Evolutionary conservation across 1,140 invertebrate genomes (phyloP), one percentile per base, ranked within the genome.

Genomic region (Trachelipus rathkii): DNA sequence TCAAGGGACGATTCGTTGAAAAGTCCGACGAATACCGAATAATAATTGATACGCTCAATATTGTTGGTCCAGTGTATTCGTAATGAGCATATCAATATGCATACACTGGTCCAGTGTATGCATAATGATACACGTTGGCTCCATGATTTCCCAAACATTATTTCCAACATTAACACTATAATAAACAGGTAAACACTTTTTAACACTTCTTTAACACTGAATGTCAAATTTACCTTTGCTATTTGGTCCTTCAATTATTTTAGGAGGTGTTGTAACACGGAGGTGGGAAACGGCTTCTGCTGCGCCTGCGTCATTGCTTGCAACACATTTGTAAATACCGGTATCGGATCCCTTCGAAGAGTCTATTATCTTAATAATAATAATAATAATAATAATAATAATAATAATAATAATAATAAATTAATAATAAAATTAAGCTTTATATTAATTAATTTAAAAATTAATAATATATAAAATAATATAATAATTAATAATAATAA

Each of bases 261-360:
- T 70, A 23, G 68, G 68, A 70, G 68, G 68, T 3, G 68, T 70
- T 21, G 19, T 70, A 3, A 70, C 68, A 11, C 24, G 10, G 3
- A 70, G 68, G 21, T 5, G 68, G 4, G 68, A 21, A 10, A 33
- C 24, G 21, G 68, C 68, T 33, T 70, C 68, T 70, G 68, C 68
- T 15, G 68, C 68, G n/a, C 68, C 68, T 70, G 68, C 68, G 68
- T 70, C 68, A 10, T 70, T 70, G 11, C 68, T 70, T 4, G 24
- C 68, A 11, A 70, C 68, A 21, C 68, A 70, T 33, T 70, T 70
- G 68, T 70, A 70, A 3, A 23, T 33, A 3, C 68, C 68, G 11
- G 68, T 33, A 11, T 70, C 68, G 10, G 68, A 70, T 11, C 19
- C 68, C 21, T 33, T 21, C 10, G 68, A 70, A 0, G 68, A 70